phyloP scores from a whole-genome alignment of 2,113 vertebrate genomes.

The Rostratula benghalensis region DNA sequence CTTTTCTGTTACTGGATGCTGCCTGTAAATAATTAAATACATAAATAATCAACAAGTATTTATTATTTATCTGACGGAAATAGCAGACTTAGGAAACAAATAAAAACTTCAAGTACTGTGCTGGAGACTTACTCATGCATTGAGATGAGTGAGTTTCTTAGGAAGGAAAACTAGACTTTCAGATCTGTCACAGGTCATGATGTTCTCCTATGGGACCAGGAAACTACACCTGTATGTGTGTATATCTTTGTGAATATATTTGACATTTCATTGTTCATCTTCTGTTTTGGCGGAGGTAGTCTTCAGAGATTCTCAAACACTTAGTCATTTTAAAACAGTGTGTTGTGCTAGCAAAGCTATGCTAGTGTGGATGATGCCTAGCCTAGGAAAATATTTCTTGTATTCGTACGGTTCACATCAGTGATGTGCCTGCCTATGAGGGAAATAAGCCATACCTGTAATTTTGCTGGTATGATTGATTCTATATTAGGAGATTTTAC shows the following conservation, averaged over 20 bases:
- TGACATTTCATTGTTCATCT: background rate
- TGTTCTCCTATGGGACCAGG: background rate
- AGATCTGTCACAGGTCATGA: background rate
- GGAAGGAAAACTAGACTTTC: background rate
- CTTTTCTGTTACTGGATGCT: background rate
- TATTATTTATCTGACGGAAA: background rate
- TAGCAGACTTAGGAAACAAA: background rate
- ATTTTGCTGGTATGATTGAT: background rate
- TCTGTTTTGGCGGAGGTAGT: background rate
- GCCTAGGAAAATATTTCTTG: background rate
- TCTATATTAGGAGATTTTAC: background rate
- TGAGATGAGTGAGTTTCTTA: background rate
- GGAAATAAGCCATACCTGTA: background rate
- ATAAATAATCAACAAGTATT: background rate
- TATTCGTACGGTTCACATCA: background rate
- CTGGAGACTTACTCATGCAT: background rate
- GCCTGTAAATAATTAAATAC: background rate
- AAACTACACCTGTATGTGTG: background rate
- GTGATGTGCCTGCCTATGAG: background rate
- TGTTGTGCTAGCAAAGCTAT: background rate
- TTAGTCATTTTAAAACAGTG: background rate
- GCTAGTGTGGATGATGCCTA: background rate
- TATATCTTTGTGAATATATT: background rate
- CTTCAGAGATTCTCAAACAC: background rate
- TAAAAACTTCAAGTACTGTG: background rate